Base-by-base conservation (phyloP, 2,113 vertebrate genomes). In the Xiphorhynchus elegans region DNA sequence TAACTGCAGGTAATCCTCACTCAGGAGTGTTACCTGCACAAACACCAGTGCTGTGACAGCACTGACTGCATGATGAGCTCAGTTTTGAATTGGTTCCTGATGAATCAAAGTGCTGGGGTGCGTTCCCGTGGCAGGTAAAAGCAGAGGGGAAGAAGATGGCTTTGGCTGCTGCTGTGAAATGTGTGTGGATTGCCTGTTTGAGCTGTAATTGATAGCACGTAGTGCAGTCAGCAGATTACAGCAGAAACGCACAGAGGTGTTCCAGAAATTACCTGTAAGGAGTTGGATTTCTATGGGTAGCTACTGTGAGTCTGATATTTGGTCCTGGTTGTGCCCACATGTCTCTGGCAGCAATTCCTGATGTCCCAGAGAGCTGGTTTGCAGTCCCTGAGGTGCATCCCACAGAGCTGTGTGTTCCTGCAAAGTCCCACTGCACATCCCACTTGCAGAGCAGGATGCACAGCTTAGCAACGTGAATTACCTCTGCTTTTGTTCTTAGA, bases 1-100 rank as follows among this genome's bases (percentile, higher is more conserved):
- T 53, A 49, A 76, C 95, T 93, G 93, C 87, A 92, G 90, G 74
- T 96, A 97, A 95, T 89, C 94, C 94, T 50, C 69, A 59, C 83
- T 95, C 78, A 72, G 93, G 84, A 82, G 91, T 87, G 29, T 81
- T 93, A 93, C 37, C 82, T 89, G 73, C 70, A 59, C 16, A 31
- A 42, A 81, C 85, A 59, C 62, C 69, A 52, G 2, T 14, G 80
- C 94, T 89, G 44, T 82, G 83, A 60, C 60, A 90, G 63, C 68
- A 63, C 60, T 70, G 93, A 63, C 92, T 69, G 84, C 90, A 60
- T 6, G 42, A 69, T 92, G 74, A 90, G 92, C 92, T 95, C 64
- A 87, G 72, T 87, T 91, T 75, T 46, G 58, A 92, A 81, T 75
- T 84, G 44, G 35, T 59, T 93, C 92, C 90, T 89, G 89, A 90